Conservation (phyloP, 2,797 vertebrate species). For the Gambelia wislizenii region DNA sequence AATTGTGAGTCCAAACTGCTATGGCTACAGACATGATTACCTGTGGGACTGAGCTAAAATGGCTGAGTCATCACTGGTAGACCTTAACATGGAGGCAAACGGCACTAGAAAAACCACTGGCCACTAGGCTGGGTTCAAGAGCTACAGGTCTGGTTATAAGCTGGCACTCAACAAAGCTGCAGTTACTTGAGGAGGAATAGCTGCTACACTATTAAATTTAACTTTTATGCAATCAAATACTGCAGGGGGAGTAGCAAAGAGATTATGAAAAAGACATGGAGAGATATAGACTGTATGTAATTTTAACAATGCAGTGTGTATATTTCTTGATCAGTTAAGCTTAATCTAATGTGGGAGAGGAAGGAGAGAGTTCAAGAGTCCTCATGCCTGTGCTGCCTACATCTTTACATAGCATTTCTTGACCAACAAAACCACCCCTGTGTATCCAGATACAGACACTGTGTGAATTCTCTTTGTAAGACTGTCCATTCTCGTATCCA, state of each 20-base stretch:
- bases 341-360: too few relatives aligned
- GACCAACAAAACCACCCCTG: not conserved
- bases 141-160: not conserved
- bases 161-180: not conserved
- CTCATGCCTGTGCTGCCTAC: too few relatives aligned
- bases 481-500: not conserved
- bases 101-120: not conserved
- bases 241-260: not conserved
- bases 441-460: not conserved
- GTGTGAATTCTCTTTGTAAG: not conserved
- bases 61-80: not conserved
- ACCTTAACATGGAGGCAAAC: not conserved
- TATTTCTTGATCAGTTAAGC: not conserved
- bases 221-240: not conserved
- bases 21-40: not conserved
- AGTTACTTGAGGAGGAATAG: not conserved
- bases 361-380: not conserved
- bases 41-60: not conserved
- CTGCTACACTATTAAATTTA: not conserved
- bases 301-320: not conserved
- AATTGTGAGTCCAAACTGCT: not conserved
- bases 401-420: slow-evolving; percentile 2
- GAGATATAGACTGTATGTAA: not conserved
- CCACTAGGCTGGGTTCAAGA: not conserved
- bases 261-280: not conserved